Percentiles rank a stretch among this genome's conserved stretches.
phyloP scores from a whole-genome alignment of 2,797 vertebrate genomes.

The Gymnocypris eckloni region DNA sequence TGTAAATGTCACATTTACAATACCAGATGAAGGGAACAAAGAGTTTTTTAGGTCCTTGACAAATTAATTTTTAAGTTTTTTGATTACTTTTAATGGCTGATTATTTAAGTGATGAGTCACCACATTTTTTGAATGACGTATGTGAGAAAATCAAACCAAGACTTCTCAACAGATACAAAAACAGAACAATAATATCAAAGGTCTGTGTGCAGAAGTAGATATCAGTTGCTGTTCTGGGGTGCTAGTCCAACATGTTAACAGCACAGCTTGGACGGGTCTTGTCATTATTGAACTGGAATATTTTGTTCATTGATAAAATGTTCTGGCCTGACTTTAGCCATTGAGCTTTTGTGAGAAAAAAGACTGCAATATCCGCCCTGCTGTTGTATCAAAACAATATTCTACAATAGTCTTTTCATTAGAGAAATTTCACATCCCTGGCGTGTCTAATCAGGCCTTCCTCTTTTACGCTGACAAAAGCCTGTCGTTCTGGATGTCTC shows the following conservation, averaged over 20 bases:
- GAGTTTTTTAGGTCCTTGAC: not conserved
- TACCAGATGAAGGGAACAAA: no score
- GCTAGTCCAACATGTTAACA: constrained; percentile 38
- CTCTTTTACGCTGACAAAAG: constrained; percentile 35
- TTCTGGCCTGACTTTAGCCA: constrained; percentile 44
- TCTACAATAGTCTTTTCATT: constrained; percentile 66
- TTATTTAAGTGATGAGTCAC: not conserved
- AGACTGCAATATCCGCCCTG: constrained; percentile 53
- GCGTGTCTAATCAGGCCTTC: constrained; percentile 65
- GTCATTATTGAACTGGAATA: constrained; percentile 47
- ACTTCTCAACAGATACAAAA: constrained; percentile 1
- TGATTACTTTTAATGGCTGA: not conserved
- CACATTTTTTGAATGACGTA: not conserved
- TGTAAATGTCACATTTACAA: not conserved
- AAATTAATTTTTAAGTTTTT: no score
- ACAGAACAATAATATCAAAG: not conserved
- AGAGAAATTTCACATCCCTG: constrained; percentile 66
- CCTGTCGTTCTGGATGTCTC: constrained; percentile 32
- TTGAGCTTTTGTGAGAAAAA: constrained; percentile 44
- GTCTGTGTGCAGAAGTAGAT: not conserved
- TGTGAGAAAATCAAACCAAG: not conserved
- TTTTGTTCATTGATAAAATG: constrained; percentile 50
- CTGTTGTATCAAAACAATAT: constrained; percentile 61
- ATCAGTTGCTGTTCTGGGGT: not conserved
- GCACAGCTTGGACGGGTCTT: constrained; percentile 38